phyloP scores from a whole-genome alignment of 1,140 invertebrate species.

The Brachionus sp. region DNA sequence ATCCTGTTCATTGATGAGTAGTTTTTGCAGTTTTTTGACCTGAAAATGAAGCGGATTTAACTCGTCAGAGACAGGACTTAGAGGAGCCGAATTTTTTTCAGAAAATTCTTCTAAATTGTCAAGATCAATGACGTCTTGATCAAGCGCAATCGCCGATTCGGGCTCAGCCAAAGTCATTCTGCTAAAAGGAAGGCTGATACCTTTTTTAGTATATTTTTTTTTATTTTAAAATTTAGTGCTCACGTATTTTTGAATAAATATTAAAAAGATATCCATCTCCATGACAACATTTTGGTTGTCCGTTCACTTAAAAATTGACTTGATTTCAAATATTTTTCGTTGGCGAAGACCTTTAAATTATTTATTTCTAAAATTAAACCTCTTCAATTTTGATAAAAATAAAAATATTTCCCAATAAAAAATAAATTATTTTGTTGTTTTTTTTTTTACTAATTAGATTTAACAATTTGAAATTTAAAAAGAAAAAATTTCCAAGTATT shows the following conservation, averaged over 20 bases:
- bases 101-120: neutral
- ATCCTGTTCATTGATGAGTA: neutral
- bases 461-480: too few relatives aligned
- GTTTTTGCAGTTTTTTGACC: conserved; percentile 35
- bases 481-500: too few relatives aligned
- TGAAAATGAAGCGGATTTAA: conserved; percentile 27
- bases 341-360: neutral
- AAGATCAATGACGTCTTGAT: neutral
- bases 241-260: neutral
- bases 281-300: neutral
- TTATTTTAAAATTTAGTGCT: neutral
- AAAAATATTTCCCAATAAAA: neutral
- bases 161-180: neutral
- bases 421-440: neutral
- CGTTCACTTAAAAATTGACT: neutral
- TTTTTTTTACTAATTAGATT: too few relatives aligned
- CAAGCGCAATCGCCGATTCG: neutral
- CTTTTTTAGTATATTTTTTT: neutral
- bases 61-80: neutral
- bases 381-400: neutral
- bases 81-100: neutral
- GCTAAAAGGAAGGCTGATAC: neutral
- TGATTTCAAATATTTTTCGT: neutral
- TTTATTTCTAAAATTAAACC: neutral
- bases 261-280: neutral